phyloP scores from a whole-genome alignment of 2,797 vertebrate species.

The Choloepus didactylus region DNA sequence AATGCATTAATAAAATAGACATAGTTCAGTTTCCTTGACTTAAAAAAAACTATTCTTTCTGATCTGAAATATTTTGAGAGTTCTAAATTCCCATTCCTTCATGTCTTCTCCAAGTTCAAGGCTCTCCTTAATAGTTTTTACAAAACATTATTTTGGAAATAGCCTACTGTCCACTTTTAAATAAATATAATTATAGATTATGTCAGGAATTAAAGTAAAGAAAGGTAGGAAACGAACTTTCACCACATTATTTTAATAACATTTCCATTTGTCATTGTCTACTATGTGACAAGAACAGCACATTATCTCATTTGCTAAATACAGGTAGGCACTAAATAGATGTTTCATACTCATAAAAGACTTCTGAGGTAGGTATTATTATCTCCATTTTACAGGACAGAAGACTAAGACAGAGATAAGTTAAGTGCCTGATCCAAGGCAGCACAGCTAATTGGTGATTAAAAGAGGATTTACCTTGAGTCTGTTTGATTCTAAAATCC shows the following conservation, averaged over 20 bases:
- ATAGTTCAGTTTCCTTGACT: slow-evolving; percentile 32
- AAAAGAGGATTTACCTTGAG: not conserved
- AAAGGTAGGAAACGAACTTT: slow-evolving; percentile 8
- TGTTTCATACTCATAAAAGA: not conserved
- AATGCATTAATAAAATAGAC: slow-evolving; percentile 68
- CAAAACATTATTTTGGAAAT: slow-evolving; percentile 48
- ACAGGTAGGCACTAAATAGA: not conserved
- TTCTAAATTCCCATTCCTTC: slow-evolving; percentile 24
- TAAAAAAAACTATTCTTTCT: slow-evolving; percentile 53
- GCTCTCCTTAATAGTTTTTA: slow-evolving; percentile 39
- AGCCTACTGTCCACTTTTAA: not conserved
- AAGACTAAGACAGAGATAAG: not conserved
- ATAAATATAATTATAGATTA: not conserved
- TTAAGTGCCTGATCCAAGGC: not conserved
- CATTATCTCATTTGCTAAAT: not conserved
- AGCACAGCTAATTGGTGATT: not conserved
- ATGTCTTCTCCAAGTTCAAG: not conserved
- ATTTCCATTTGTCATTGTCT: slow-evolving; percentile 8
- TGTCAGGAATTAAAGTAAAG: not conserved
- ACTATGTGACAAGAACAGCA: not conserved
- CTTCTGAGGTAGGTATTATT: not conserved
- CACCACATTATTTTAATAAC: slow-evolving; percentile 17
- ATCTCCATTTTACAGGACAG: not conserved
- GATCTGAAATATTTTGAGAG: slow-evolving; percentile 57
- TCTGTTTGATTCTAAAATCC: not conserved